phyloP scores from a whole-genome alignment of 2,113 vertebrate species.

The Dasyornis broadbenti region DNA sequence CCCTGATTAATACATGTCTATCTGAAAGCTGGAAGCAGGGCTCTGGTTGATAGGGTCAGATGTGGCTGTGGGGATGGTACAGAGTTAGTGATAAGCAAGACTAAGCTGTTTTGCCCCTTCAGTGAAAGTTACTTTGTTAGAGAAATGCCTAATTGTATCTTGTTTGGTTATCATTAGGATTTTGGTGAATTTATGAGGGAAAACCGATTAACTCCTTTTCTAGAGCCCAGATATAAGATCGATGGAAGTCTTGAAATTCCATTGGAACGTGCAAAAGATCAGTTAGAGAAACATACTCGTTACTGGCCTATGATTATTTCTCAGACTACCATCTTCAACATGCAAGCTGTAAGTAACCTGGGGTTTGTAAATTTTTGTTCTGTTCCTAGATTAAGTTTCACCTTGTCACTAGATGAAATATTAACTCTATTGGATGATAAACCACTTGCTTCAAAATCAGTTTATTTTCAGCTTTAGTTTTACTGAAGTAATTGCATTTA shows the following conservation, averaged over 20 bases:
- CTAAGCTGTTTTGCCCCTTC: slow-evolving; percentile 36
- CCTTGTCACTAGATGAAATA: background rate
- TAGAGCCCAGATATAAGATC: slow-evolving; percentile 80
- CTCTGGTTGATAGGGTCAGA: background rate
- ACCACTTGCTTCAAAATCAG: background rate
- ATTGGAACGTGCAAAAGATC: slow-evolving; percentile 88
- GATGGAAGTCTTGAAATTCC: slow-evolving; percentile 85
- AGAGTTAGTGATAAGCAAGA: background rate
- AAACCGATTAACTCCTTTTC: slow-evolving; percentile 92
- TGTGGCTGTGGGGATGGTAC: background rate
- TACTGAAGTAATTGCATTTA: background rate
- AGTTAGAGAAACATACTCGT: slow-evolving; percentile 94
- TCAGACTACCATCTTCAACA: slow-evolving; percentile 99
- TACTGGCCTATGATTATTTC: slow-evolving; percentile 99
- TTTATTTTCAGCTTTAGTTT: background rate
- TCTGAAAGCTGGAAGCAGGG: background rate
- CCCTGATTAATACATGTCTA: background rate
- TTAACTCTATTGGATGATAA: background rate
- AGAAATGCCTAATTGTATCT: slow-evolving; percentile 73
- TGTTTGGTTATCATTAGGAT: slow-evolving; percentile 84
- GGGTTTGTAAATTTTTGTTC: background rate
- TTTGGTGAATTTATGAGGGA: slow-evolving; percentile 99
- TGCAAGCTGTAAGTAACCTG: slow-evolving; percentile 90
- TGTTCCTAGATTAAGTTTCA: background rate
- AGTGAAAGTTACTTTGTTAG: slow-evolving; percentile 33